phyloP scores from a whole-genome alignment of 1,140 invertebrate species.

The Scaptomyza hsui region DNA sequence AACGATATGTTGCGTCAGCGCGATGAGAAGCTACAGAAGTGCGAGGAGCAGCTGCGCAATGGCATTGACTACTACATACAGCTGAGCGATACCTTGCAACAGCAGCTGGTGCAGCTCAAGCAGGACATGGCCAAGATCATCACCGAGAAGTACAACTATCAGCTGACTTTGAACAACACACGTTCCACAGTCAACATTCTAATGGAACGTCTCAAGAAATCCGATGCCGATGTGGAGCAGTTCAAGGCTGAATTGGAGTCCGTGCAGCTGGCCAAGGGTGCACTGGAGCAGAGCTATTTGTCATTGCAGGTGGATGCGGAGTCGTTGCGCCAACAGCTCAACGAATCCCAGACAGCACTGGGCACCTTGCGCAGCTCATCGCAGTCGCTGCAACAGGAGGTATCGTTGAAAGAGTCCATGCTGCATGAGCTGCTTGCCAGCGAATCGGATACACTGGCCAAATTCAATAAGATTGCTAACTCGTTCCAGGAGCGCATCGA shows the following conservation, averaged over 20 bases:
- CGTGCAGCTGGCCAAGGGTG: slow-evolving; percentile 83
- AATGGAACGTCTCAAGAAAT: slow-evolving; percentile 84
- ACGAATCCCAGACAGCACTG: slow-evolving; percentile 70
- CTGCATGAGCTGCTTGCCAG: slow-evolving; percentile 81
- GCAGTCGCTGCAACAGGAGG: slow-evolving; percentile 75
- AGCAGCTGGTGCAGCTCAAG: slow-evolving; percentile 78
- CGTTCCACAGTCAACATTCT: slow-evolving; percentile 85
- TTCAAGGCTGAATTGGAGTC: slow-evolving; percentile 84
- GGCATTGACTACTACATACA: slow-evolving; percentile 83
- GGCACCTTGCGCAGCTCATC: slow-evolving; percentile 66
- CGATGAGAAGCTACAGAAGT: slow-evolving; percentile 82
- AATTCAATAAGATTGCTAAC: slow-evolving; percentile 84
- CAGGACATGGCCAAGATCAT: slow-evolving; percentile 82
- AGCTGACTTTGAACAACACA: slow-evolving; percentile 84
- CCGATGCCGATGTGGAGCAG: slow-evolving; percentile 85
- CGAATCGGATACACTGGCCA: slow-evolving; percentile 83
- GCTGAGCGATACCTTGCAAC: slow-evolving; percentile 73
- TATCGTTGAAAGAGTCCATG: slow-evolving; percentile 81
- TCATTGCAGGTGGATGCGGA: slow-evolving; percentile 80
- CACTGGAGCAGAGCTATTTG: slow-evolving; percentile 83
- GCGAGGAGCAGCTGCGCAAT: slow-evolving; percentile 79
- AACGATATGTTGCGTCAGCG: slow-evolving; percentile 80
- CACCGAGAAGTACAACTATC: slow-evolving; percentile 84
- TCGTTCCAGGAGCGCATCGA: slow-evolving; percentile 84
- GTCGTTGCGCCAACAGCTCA: slow-evolving; percentile 74